Conservation (phyloP, 2,113 vertebrate genomes). For the Campylorhamphus procurvoides region DNA sequence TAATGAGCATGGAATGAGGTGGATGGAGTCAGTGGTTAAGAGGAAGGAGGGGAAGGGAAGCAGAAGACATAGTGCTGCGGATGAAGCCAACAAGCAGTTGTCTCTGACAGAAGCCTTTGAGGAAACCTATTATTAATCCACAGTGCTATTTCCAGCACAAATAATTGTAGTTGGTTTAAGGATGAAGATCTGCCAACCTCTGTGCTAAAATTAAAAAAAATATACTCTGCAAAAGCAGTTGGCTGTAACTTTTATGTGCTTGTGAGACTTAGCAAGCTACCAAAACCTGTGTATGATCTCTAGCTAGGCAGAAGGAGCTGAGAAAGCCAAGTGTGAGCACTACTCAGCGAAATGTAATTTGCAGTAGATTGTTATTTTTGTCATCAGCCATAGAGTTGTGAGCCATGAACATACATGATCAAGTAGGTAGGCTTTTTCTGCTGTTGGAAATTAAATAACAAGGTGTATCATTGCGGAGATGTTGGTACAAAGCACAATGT, state of each 20-base stretch:
- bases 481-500: not conserved
- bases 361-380: not conserved
- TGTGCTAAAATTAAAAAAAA: not conserved
- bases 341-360: not conserved
- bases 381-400: not conserved
- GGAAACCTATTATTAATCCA: conserved; percentile 9
- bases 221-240: not conserved
- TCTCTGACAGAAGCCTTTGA: not conserved
- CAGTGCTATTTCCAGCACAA: not conserved
- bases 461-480: not conserved
- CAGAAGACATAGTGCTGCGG: not conserved
- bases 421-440: not conserved
- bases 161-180: not conserved
- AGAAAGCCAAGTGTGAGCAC: not conserved
- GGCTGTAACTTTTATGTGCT: not conserved
- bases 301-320: not conserved
- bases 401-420: not conserved
- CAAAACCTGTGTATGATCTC: not conserved
- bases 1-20: not conserved
- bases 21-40: conserved; percentile 44
- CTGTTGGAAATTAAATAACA: not conserved
- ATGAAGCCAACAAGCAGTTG: not conserved
- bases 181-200: not conserved
- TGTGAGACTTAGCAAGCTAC: not conserved
- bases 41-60: not conserved